Evolutionary conservation across 2,888 invertebrate species (phyloP), one percentile per base, ranked within the genome.

Genomic region (Chelonus formosanus): DNA sequence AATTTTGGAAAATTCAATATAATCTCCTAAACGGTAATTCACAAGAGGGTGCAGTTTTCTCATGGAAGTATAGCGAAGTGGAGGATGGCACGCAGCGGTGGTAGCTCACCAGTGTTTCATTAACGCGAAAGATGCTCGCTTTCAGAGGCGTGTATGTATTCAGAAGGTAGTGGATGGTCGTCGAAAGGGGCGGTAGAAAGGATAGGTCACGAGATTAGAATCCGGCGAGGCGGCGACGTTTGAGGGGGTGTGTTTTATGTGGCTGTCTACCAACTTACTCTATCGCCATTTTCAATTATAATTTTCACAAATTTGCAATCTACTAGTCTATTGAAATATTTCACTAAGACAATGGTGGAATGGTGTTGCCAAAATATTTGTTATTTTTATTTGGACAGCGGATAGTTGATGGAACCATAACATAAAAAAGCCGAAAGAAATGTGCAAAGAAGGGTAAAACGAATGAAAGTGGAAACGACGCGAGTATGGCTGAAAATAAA

Each of bases 61-160:
- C 40, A 69, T 45, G 67, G 48, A 44, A 61, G 55, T n/a, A 47
- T 71, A 73, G 77, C 73, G 74, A 78, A 77, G 75, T 76, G 74
- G 67, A 63, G 67, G 74, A 74, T 76, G 76, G 81, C 83, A 84
- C 84, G 84, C 80, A 80, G 80, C 77, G 76, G 71, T 80, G 78
- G 79, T 84, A 84, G 81, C 82, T 84, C 84, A 84, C 78, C 78
- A 73, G 75, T 80, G 81, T 84, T 84, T 84, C 84, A 83, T 84
- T 84, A 84, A 40, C 40, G 80, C 82, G 78, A 78, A 80, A 83
- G 82, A 81, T 82, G 79, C 80, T 81, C 78, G 73, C 48, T 48
- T 59, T 59, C 50, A 40, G 48, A 48, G 59, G 50, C 48, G 59
- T 35, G 59, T 59, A 59, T 59, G 50, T 40, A 40, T 35, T 47